phyloP scores from a whole-genome alignment of 1,140 invertebrate genomes.

The Palaemon carinicauda region DNA sequence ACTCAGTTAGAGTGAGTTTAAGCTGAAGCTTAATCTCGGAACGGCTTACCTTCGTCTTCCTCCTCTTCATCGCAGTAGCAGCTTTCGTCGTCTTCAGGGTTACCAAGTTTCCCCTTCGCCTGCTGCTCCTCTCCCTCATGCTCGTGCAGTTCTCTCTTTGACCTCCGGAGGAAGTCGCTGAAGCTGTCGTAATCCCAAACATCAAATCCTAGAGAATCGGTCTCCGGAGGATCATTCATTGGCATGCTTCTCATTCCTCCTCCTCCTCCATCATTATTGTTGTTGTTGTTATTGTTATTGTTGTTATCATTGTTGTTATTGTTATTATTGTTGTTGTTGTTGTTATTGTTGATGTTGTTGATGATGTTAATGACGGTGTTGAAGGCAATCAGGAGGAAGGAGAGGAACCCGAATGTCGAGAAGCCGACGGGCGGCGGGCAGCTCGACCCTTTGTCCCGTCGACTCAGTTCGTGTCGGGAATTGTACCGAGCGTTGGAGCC shows the following conservation, averaged over 20 bases:
- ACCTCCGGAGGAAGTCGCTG: background rate
- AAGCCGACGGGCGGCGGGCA: slow-evolving; percentile 97
- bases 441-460: slow-evolving; percentile 93
- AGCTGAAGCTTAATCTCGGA: background rate
- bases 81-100: background rate
- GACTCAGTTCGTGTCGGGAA: slow-evolving; percentile 69
- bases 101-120: background rate
- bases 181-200: slow-evolving; percentile 10
- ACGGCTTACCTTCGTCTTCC: background rate
- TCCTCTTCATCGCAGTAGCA: background rate
- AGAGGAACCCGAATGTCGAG: slow-evolving; percentile 79
- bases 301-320: slow-evolving; percentile 48
- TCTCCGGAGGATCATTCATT: background rate
- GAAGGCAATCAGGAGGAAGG: slow-evolving; percentile 89
- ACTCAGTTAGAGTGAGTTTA: background rate
- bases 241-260: slow-evolving; percentile 68
- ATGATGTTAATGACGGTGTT: slow-evolving; percentile 74
- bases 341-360: slow-evolving; percentile 45
- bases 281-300: slow-evolving; percentile 43
- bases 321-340: slow-evolving; percentile 40
- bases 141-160: background rate
- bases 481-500: background rate
- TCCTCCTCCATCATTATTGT: slow-evolving; percentile 66
- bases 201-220: background rate
- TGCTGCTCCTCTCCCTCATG: background rate